A percentile compares a stretch with the other conserved stretches of the same genome.
phyloP scores from a whole-genome alignment of 2,888 invertebrate species.

The Anodontia alba region DNA sequence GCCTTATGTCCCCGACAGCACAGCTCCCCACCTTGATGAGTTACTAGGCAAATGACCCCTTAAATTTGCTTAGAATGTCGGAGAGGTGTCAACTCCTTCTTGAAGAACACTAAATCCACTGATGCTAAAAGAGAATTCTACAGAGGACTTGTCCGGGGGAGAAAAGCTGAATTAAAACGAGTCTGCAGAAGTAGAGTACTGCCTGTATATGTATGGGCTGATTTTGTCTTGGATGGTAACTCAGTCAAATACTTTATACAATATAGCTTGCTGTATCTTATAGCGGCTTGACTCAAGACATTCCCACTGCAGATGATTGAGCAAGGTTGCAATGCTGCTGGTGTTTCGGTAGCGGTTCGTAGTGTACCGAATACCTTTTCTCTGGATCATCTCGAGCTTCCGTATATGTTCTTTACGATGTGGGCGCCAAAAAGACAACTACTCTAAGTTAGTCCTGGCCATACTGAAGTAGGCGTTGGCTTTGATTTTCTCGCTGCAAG shows the following conservation, averaged over 20 bases:
- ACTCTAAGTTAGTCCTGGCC: constrained; percentile 21
- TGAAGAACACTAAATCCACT: too few species aligned
- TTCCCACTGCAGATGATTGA: not conserved
- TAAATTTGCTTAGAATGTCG: too few species aligned
- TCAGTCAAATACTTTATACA: not conserved
- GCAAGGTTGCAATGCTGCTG: not conserved
- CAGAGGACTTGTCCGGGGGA: too few species aligned
- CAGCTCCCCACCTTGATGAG: too few species aligned
- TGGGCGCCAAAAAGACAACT: constrained; percentile 7
- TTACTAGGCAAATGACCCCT: too few species aligned
- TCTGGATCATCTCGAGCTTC: constrained; percentile 20
- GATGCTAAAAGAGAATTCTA: too few species aligned
- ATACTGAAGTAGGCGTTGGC: constrained; percentile 23
- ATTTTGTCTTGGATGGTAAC: too few species aligned
- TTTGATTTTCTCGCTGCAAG: constrained; percentile 11
- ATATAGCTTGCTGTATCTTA: not conserved
- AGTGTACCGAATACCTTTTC: not conserved
- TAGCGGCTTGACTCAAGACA: not conserved
- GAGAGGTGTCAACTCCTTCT: too few species aligned
- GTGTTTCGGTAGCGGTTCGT: not conserved
- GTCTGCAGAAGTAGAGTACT: too few species aligned
- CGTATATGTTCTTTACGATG: constrained; percentile 10
- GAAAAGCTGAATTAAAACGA: too few species aligned
- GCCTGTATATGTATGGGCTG: too few species aligned
- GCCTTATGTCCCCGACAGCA: too few species aligned